Percentiles rank a stretch among this genome's conserved stretches.
Conservation (phyloP, 2,888 invertebrate species). For the Oligia fasciuncula region DNA sequence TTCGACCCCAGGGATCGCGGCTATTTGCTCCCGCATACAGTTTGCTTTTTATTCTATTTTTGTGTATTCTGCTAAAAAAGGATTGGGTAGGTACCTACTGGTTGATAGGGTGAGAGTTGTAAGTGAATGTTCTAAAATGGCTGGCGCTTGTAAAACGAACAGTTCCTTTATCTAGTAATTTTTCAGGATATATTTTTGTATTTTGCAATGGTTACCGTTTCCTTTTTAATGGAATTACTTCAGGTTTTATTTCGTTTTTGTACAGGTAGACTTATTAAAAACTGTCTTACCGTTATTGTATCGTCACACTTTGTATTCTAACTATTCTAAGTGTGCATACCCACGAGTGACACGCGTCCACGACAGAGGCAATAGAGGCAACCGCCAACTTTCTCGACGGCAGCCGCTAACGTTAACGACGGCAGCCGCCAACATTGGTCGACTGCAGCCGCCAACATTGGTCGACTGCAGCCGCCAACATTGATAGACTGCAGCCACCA, state of each 20-base stretch:
- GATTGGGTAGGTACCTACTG: constrained; percentile 19
- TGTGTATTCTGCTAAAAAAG: constrained; percentile 39
- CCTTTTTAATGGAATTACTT: neutral
- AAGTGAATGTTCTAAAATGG: constrained; percentile 37
- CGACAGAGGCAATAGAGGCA: too few species aligned
- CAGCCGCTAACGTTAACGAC: too few species aligned
- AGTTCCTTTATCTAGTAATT: neutral
- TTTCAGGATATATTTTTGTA: neutral
- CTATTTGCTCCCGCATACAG: constrained; percentile 44
- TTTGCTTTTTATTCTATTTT: constrained; percentile 53
- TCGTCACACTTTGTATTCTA: too few species aligned
- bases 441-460: too few species aligned
- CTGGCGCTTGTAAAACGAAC: neutral
- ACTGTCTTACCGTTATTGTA: neutral
- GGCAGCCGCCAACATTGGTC: too few species aligned
- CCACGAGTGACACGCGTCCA: too few species aligned
- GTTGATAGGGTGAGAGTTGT: constrained; percentile 11
- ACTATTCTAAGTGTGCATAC: too few species aligned
- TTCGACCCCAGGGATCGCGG: constrained; percentile 58
- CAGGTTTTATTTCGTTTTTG: neutral
- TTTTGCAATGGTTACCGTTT: neutral
- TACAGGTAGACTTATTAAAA: neutral
- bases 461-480: too few species aligned
- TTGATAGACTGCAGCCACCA: too few species aligned
- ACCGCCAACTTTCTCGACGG: too few species aligned